Evolutionary conservation across 2,113 vertebrate genomes (phyloP).

Genomic region (Podilymbus podiceps): DNA sequence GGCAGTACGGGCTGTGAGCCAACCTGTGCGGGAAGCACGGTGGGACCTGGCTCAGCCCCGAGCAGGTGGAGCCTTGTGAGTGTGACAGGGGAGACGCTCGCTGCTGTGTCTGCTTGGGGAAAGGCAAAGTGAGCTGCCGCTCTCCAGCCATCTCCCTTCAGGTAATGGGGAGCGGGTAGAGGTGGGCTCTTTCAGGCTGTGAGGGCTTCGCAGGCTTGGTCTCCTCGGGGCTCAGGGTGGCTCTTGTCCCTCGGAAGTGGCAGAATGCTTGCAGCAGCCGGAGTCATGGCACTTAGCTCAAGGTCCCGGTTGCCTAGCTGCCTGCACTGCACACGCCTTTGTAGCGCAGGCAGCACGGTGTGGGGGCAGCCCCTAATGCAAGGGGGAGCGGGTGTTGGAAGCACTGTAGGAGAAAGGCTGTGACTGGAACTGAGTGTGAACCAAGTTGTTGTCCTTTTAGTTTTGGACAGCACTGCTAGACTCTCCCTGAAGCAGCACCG

Average conservation of each 20-base stretch:
- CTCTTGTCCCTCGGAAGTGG: neutral
- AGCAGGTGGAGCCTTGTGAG: neutral
- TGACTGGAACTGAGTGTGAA: neutral
- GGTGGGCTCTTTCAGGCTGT: neutral
- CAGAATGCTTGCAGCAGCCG: neutral
- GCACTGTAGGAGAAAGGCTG: neutral
- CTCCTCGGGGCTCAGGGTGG: neutral
- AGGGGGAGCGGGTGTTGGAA: neutral
- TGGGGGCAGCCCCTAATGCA: neutral
- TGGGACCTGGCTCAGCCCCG: neutral
- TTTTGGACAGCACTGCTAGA: neutral
- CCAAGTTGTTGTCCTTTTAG: neutral
- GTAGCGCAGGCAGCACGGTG: neutral
- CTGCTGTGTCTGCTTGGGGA: accelerated
- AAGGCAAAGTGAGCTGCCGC: neutral
- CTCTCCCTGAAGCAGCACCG: neutral
- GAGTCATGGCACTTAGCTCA: neutral
- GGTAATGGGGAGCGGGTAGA: neutral
- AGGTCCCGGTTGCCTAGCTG: neutral
- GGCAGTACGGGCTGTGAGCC: neutral
- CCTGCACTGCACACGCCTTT: neutral
- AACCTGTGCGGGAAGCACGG: accelerated
- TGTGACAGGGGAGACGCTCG: neutral
- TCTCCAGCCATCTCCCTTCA: neutral
- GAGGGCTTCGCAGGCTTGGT: accelerated